A percentile compares a stretch with the other conserved stretches of the same genome.
These are phyloP conservation scores for Hylia prasina DNA, from an alignment of 2,113 vertebrate species.

Conservation along the genomic window DNA sequence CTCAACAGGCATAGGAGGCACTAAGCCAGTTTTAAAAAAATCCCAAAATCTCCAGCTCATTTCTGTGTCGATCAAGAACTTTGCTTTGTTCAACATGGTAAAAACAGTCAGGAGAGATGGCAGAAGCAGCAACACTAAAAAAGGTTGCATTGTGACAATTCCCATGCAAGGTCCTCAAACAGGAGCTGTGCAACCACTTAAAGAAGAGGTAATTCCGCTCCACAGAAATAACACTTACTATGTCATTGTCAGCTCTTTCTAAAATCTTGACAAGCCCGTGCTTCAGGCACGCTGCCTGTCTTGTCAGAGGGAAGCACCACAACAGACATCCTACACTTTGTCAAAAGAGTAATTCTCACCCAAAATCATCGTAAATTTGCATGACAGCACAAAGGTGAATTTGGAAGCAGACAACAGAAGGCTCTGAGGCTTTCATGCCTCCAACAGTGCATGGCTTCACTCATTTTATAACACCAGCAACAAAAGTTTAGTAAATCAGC, in stretches of 20 bases:
- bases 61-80: neutral
- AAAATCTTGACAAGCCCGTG: constrained; percentile 52
- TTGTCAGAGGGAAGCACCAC: constrained; percentile 50
- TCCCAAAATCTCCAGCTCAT: neutral
- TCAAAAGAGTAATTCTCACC: constrained; percentile 63
- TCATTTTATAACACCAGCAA: neutral
- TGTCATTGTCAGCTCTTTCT: constrained; percentile 48
- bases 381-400: constrained; percentile 62
- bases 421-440: neutral
- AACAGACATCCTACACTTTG: constrained; percentile 60
- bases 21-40: neutral
- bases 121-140: constrained; percentile 2
- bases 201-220: neutral
- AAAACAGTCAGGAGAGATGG: neutral
- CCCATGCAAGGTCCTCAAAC: neutral
- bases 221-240: constrained; percentile 31
- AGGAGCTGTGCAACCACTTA: neutral
- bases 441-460: neutral
- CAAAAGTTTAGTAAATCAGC: neutral
- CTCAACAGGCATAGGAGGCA: neutral
- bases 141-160: neutral
- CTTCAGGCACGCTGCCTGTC: constrained; percentile 36
- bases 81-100: neutral
- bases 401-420: constrained; percentile 40
- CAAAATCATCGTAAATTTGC: constrained; percentile 47